Evolutionary conservation across 2,888 invertebrate genomes (phyloP), one percentile per base, ranked within the genome.

Genomic region (Caenorhabditis sp.): DNA sequence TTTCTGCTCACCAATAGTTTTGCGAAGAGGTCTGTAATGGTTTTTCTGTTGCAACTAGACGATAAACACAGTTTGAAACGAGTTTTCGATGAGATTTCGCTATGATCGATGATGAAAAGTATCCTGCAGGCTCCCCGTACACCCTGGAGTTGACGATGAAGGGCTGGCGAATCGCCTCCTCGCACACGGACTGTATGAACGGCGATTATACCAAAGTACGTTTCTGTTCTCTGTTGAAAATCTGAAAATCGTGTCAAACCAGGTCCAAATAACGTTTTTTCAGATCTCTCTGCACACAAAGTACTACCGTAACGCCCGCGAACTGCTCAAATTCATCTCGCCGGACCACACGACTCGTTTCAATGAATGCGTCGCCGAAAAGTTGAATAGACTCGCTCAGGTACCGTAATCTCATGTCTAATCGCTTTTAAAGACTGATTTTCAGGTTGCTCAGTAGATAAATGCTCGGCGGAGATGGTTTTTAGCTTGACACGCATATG

Each of bases 301-400:
- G 59, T 93, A 92, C 89, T 94, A 92, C 85, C 94, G 95, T 89
- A 95, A 95, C 0, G 93, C 94, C 0, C 94, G 95, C 89, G 92
- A 94, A 46, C 90, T 95, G 24, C 90, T 95, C 46, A 93, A 94
- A 86, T 91, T 90, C 77, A 92, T 94, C 48, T 95, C 95, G 88
- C 92, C 93, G 13, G 91, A 83, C 48, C 86, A 87, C 52, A 68
- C 73, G 27, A 78, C 81, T 15, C 77, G 82, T 17, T 87, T 87
- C 80, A 84, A 84, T 35, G 84, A 86, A 43, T 82, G 78, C 55
- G 80, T 87, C 4, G 80, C 88, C 11, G 81, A 85, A 52, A 80
- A 84, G 58, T 72, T 87, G 24, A 72, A 50, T 8, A 73, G 76
- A 75, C 45, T 85, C 3, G 74, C 70, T 11, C 45, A 73, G 56